These are phyloP conservation scores for Halichoerus grypus DNA, from an alignment of 2,113 vertebrate species.

Conservation along the genomic window DNA sequence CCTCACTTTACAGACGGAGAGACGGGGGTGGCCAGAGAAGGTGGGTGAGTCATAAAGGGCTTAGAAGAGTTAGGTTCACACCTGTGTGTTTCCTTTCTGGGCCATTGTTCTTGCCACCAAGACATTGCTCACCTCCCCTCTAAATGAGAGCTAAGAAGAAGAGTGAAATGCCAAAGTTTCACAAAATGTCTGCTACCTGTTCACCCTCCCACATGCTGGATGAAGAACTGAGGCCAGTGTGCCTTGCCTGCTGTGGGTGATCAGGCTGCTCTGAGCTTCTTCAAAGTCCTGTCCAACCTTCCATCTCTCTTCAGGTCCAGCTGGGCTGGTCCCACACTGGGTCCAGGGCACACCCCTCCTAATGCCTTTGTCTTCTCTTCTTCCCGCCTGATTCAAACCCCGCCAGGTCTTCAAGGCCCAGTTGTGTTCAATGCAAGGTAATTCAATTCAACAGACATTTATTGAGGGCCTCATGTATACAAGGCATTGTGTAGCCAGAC, in stretches of 20 bases:
- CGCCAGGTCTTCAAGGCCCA: background rate
- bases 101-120: background rate
- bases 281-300: background rate
- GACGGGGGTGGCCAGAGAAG: background rate
- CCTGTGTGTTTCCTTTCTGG: background rate
- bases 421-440: background rate
- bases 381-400: background rate
- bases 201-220: background rate
- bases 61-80: background rate
- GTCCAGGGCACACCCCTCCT: background rate
- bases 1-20: background rate
- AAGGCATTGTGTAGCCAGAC: background rate
- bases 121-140: background rate
- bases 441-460: background rate
- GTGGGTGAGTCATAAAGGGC: background rate
- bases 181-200: background rate
- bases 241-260: background rate
- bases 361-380: conserved; percentile 1
- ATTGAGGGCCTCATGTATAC: background rate
- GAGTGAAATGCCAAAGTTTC: background rate
- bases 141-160: background rate
- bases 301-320: background rate
- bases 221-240: background rate
- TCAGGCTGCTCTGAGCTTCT: background rate
- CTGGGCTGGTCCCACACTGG: background rate